Percentiles rank a stretch among this genome's conserved stretches.
Conservation (phyloP, 2,888 invertebrate genomes). For the Machimus atricapillus region DNA sequence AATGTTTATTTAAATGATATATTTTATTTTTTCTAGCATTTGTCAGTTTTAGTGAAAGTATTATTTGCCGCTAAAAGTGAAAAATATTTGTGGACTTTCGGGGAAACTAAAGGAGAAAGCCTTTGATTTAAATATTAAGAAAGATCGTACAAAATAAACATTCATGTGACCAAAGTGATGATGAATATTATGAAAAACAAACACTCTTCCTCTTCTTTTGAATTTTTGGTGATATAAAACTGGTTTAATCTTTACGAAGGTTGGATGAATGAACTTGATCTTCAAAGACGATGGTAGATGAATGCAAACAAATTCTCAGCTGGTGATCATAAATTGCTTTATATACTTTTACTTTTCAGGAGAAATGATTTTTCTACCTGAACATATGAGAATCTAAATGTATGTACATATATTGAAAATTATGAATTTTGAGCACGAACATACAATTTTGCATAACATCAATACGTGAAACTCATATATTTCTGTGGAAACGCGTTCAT, state of each 20-base stretch:
- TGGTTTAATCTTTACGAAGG: background rate
- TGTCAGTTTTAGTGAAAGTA: background rate
- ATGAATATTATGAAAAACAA: background rate
- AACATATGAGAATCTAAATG: background rate
- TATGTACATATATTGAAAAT: background rate
- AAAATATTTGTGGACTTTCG: background rate
- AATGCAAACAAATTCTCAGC: background rate
- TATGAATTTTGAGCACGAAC: background rate
- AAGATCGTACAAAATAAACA: background rate
- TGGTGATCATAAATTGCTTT: background rate
- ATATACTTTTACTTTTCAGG: background rate
- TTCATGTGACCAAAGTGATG: background rate
- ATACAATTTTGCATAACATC: constrained; percentile 1
- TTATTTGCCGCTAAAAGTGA: background rate
- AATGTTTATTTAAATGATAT: background rate
- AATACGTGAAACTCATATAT: background rate
- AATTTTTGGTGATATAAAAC: background rate
- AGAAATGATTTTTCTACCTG: background rate
- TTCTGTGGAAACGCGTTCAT: background rate
- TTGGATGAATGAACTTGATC: constrained; percentile 19
- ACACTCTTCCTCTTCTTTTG: background rate
- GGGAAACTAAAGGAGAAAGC: background rate
- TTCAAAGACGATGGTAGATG: background rate
- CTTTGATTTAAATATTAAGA: background rate
- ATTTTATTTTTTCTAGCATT: background rate